Evolutionary conservation across 2,113 vertebrate species (phyloP).

Genomic region (Apus apus): DNA sequence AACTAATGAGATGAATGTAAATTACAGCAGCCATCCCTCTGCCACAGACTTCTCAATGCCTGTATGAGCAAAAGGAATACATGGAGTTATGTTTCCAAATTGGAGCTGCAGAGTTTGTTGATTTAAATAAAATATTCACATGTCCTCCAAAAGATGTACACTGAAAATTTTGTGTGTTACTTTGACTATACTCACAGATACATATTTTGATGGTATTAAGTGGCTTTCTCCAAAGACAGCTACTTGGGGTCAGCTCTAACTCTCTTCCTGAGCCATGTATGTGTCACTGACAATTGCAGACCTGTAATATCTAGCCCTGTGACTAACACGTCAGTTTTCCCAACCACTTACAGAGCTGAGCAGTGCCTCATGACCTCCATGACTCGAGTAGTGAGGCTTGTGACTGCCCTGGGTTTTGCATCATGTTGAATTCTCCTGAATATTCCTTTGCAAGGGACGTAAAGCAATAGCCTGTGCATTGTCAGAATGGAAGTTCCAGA

Average conservation of each 20-base stretch:
- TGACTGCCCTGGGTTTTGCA: background rate
- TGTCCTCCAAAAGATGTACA: background rate
- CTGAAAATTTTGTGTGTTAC: background rate
- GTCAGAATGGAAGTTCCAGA: background rate
- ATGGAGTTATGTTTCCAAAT: background rate
- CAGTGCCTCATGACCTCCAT: background rate
- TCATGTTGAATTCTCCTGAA: background rate
- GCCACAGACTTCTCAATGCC: background rate
- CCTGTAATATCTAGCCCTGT: background rate
- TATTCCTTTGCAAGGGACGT: background rate
- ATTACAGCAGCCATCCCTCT: background rate
- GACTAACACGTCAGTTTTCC: background rate
- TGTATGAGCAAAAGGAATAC: background rate
- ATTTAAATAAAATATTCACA: background rate
- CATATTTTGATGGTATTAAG: background rate
- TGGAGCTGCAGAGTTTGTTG: background rate
- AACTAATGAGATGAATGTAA: slow-evolving; percentile 44
- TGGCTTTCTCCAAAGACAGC: background rate
- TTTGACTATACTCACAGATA: background rate
- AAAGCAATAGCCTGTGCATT: background rate
- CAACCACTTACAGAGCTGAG: background rate
- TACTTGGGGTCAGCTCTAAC: background rate
- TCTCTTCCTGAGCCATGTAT: background rate
- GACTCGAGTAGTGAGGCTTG: background rate
- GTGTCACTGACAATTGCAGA: background rate